Evolutionary conservation across 2,797 vertebrate species (phyloP), one percentile per base, ranked within the genome.

Genomic region (Psittacula derbiana): DNA sequence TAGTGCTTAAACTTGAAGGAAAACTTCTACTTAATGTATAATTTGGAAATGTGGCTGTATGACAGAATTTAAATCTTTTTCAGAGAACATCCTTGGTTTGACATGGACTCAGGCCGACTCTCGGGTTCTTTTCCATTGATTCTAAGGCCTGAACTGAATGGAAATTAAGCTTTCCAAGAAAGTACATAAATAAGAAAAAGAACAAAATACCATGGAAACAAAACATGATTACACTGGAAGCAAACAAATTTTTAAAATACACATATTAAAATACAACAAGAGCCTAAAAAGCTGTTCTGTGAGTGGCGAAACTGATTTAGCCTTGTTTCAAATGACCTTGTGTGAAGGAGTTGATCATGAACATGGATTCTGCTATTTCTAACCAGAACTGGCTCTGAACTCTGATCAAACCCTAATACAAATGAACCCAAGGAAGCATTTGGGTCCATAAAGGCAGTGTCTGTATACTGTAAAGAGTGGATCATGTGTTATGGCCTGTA

Each of bases 341-440:
- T 67, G 7, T 0, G 0, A 81, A 52, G 38, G 38, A 69, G 3
- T 30, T 66, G 33, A 62, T 30, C 0, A 0, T 19, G 11, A 43
- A n/a, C 12, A 18, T 21, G 11, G 16, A 33, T 67, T 80, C 8
- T 62, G 7, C 8, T 64, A 13, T 58, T 83, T 76, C 36, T 69
- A 43, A 86, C 4, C 7, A 31, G 33, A 78, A 24, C 18, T 33
- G 10, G 2, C 4, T 40, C 27, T 65, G 11, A 71, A 27, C 0
- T 2, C 8, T 31, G 33, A 88, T 31, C 6, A 47, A 83, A 72
- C 55, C 52, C 6, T 16, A 7, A 19, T 3, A 38, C 41, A 58
- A 55, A 64, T 44, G 2, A 80, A 24, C 40, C 19, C 8, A 44
- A 64, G n/a, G 6, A 10, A 67, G 11, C 17, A 23, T 49, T 60